A percentile compares a stretch with the other conserved stretches of the same genome.
Evolutionary conservation across 2,113 vertebrate genomes (phyloP).

Genomic region (Pristiophorus japonicus): DNA sequence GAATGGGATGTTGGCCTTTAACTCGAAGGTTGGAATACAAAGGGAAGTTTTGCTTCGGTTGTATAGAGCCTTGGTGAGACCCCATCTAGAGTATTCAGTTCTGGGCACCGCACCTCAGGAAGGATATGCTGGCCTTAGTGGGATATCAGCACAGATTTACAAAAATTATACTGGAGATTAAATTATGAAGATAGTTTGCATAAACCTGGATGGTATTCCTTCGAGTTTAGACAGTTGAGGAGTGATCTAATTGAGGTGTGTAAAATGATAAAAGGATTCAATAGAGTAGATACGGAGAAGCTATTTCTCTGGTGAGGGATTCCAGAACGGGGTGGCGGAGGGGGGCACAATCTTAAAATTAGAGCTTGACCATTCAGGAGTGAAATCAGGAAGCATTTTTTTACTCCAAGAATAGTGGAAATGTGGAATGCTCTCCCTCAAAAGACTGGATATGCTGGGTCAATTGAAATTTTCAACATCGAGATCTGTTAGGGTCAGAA

Average conservation of each 20-base stretch:
- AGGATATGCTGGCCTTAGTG: neutral
- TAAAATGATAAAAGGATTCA: neutral
- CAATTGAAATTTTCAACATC: neutral
- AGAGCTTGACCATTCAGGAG: neutral
- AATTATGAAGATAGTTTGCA: neutral
- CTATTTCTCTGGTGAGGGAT: neutral
- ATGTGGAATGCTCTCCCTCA: neutral
- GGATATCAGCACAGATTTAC: neutral
- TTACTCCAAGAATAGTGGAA: neutral
- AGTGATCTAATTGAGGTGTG: too few species aligned
- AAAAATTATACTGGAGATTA: neutral
- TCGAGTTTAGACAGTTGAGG: too few species aligned
- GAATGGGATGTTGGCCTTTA: neutral
- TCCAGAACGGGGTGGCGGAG: neutral
- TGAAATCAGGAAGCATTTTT: neutral
- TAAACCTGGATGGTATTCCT: neutral
- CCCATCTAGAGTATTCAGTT: neutral
- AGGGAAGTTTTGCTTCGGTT: neutral
- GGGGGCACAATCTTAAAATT: neutral
- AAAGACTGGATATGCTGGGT: neutral
- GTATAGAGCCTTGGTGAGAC: neutral
- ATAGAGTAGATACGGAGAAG: neutral
- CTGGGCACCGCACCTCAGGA: too few species aligned
- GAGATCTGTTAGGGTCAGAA: too few species aligned
- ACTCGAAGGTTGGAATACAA: neutral